Base-by-base conservation (phyloP, 2,888 invertebrate genomes). In the Synergus itoensis region DNA sequence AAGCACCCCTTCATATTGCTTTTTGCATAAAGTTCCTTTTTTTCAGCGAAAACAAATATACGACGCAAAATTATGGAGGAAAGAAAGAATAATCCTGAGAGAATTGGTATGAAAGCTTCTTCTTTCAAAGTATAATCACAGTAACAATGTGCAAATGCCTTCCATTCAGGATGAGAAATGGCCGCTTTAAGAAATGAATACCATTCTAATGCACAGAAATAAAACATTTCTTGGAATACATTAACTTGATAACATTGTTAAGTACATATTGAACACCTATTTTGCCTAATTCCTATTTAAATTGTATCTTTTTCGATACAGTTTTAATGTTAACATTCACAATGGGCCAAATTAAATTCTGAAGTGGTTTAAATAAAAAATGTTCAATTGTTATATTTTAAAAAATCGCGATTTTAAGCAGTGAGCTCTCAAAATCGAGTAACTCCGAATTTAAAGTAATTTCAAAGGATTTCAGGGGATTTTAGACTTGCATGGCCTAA, bases 111-210 rank as follows among this genome's bases (percentile, higher is more conserved):
- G 36, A 73, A 36, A 53, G 53, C 36, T 11, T 53, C 21, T 28
- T 14, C 53, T n/a, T 53, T 57, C 40, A 73, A 73, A 40, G 73
- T 48, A n/a, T 11, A 40, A 73, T 73, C 36, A n/a, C 28, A 73
- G n/a, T 53, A 73, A 69, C n/a, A 73, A 53, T 53, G 12, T n/a
- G 57, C 28, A 69, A 69, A 36, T 73, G 11, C 53, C 36, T n/a
- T 36, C 5, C 12, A 16, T 9, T 11, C 11, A 53, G 36, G 4
- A 36, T 73, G 36, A 48, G 11, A 53, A 40, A 57, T 5, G 1
- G 5, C n/a, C 9, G 0, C 53, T 53, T 36, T 36, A 1, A 36
- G n/a, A 73, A 73, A 36, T 53, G 11, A 73, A 36, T 73, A n/a
- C 36, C 53, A 73, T 40, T 16, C 48, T n/a, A 18, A 67, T 67